Evolutionary conservation across 2,113 vertebrate genomes (phyloP), one percentile per base, ranked within the genome.

Genomic region (Tamias sibiricus): DNA sequence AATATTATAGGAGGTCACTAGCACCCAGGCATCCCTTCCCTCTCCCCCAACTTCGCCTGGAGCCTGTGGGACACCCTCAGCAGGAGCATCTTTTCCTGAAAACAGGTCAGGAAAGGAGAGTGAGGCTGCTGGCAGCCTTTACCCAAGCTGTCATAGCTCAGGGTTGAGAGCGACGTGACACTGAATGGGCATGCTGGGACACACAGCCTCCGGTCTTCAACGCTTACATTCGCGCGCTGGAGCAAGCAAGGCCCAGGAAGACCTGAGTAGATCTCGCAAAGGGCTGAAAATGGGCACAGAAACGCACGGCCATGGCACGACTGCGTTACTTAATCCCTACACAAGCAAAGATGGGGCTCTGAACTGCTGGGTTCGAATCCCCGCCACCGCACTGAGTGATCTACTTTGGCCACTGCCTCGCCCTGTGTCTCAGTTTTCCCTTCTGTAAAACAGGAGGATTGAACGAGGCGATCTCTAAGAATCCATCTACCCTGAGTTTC

Each of bases 41-140:
- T 83, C 88, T 74, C 49, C 75, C 52, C 1, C 0, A 52, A 74
- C 66, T 74, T 66, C 76, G 28, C 76, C 71, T 40, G 40, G 17
- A 79, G 11, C 64, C 19, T 42, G 32, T 30, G 28, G 12, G 82
- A 72, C 76, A 37, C 44, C 82, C 28, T 28, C 0, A 26, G 71
- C 52, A 40, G 47, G 37, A 75, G 75, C 91, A 74, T 89, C 66
- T 19, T 87, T 49, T 80, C 8, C 59, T 84, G 42, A 96, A 97
- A 96, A 90, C 93, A 91, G 95, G 97, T 97, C 91, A 92, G 79
- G 71, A 35, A 74, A 79, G 42, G 81, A 54, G 17, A 76, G 82
- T 14, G 62, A 82, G 52, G 66, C 95, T 79, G 92, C 83, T 22
- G 91, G 83, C 77, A 95, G 93, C 90, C 59, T 77, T 32, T 87